Evolutionary conservation across 2,113 vertebrate genomes (phyloP), one percentile per base, ranked within the genome.

Genomic region (Ctenodactylus gundi): DNA sequence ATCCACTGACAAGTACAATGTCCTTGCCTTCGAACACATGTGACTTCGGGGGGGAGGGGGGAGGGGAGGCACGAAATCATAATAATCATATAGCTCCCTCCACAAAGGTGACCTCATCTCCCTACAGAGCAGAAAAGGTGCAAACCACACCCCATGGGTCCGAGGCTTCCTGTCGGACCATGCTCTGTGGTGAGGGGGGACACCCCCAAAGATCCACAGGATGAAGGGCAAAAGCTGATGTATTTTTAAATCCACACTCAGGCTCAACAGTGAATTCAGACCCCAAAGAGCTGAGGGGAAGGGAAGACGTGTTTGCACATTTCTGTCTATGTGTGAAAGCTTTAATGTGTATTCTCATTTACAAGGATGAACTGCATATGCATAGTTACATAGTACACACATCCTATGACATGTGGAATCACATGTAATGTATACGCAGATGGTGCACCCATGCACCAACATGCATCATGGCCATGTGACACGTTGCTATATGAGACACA

Each of bases 181-280:
- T 11, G 12, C 27, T 68, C 18, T 8, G 14, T 21, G 11, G n/a
- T 23, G 4, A n/a, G 36, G 23, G 18, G 4, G 34, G 51, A 25
- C 8, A 51, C 25, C 7, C 1, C 36, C 2, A 12, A 41, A 25
- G 4, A 2, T 85, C 9, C 4, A 0, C 31, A 17, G 6, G 21
- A 2, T 14, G 13, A 3, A 7, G 64, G 2, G 2, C 6, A 72
- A 41, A 31, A 25, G 2, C 18, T 31, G n/a, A 41, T 13, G 0
- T 1, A 7, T 31, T 73, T 58, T 27, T 10, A 83, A 23, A 36
- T 65, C 46, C 31, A 2, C 23, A 10, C n/a, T 41, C 60, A 41
- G 75, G 3, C 1, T 75, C 14, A 14, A 60, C 7, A 39, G 23
- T 41, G 10, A 53, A 27, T 17, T 65, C 57, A 29, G 25, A 31